These are phyloP conservation scores for Trachelus stipa DNA, from an alignment of 2,888 invertebrate species.

Conservation along the genomic window DNA sequence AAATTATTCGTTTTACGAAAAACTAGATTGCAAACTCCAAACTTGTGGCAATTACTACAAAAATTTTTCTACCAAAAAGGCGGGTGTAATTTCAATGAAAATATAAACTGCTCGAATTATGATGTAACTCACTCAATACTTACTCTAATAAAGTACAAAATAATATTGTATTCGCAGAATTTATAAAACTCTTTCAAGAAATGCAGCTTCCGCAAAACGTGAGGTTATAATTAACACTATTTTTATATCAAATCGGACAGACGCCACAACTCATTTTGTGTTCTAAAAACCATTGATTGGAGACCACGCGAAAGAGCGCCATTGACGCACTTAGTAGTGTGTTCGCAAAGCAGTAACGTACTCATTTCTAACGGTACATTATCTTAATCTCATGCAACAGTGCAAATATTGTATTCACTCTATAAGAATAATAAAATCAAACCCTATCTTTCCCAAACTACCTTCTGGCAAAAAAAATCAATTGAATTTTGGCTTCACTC, in stretches of 20 bases:
- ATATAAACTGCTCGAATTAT: background rate
- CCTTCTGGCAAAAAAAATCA: background rate
- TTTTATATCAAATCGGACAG: conserved; percentile 43
- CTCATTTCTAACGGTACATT: background rate
- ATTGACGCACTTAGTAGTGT: background rate
- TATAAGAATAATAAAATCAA: background rate
- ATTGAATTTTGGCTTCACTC: background rate
- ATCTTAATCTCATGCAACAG: background rate
- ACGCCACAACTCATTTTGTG: conserved; percentile 37
- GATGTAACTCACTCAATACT: background rate
- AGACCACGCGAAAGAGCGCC: conserved; percentile 45
- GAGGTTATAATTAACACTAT: conserved; percentile 52
- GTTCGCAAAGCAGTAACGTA: background rate
- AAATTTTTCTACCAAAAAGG: background rate
- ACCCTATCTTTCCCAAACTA: background rate
- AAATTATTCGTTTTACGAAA: background rate
- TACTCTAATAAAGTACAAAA: background rate
- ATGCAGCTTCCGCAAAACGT: background rate
- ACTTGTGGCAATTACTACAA: background rate
- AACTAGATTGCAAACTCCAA: background rate
- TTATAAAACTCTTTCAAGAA: background rate
- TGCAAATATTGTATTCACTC: background rate
- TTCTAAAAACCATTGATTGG: conserved; percentile 38
- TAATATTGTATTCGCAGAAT: background rate
- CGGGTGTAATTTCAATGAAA: background rate